Conservation (phyloP, 35 echinoderm and acorn worm species). For the Holothuria glaberrima region DNA sequence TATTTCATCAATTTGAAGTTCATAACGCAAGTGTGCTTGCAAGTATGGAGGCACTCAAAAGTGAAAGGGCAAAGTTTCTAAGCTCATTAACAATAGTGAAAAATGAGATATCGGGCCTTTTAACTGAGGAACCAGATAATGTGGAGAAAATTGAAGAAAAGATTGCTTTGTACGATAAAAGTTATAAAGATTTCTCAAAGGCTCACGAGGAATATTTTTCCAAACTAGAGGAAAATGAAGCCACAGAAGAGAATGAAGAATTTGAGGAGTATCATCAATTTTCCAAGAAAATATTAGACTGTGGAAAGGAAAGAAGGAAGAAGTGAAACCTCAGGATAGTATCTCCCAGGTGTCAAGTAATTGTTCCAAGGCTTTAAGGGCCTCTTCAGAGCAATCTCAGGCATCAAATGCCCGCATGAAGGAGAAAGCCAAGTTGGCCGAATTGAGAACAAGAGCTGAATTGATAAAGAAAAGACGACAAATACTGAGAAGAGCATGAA, state of each 20-base stretch:
- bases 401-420: conserved; percentile 16
- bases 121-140: too few species aligned
- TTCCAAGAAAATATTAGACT: not conserved
- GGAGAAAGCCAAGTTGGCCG: conserved; percentile 10
- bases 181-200: not conserved
- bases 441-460: conserved; percentile 29
- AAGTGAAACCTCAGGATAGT: conserved; percentile 18
- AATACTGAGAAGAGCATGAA: conserved; percentile 36
- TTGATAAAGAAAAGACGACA: not conserved
- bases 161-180: not conserved
- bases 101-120: too few species aligned
- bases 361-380: not conserved
- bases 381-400: not conserved
- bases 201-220: not conserved
- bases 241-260: not conserved
- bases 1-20: too few species aligned
- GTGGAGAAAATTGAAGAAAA: not conserved
- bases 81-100: too few species aligned
- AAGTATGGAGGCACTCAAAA: too few species aligned
- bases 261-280: conserved; percentile 3
- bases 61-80: too few species aligned
- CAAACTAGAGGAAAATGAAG: not conserved
- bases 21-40: too few species aligned
- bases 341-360: conserved; percentile 44
- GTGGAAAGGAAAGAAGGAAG: not conserved